phyloP scores from a whole-genome alignment of 2,888 invertebrate genomes.

The Lasioglossum villosulum region DNA sequence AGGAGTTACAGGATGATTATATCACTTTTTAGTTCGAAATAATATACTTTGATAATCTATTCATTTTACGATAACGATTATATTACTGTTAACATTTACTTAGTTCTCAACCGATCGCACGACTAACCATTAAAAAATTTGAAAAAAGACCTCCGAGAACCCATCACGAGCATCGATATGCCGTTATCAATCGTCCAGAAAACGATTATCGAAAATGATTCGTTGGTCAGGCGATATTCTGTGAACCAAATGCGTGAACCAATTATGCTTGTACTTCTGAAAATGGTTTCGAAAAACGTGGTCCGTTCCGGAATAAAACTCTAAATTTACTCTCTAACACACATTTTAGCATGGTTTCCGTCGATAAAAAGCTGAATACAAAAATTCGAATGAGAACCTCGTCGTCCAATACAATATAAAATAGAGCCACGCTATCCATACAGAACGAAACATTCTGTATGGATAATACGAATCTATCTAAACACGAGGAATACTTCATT shows the following conservation, averaged over 20 bases:
- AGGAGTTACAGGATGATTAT: slow-evolving; percentile 27
- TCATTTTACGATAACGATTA: slow-evolving; percentile 45
- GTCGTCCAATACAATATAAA: slow-evolving; percentile 1
- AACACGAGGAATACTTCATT: slow-evolving; percentile 43
- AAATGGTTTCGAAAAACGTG: slow-evolving; percentile 50
- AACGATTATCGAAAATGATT: slow-evolving; percentile 33
- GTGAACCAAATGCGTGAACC: slow-evolving; percentile 24
- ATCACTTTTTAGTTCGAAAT: slow-evolving; percentile 29
- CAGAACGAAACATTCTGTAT: neutral
- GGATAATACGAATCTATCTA: neutral
- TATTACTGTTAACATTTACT: slow-evolving; percentile 37
- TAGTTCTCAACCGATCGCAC: slow-evolving; percentile 18
- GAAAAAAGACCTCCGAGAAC: slow-evolving; percentile 39
- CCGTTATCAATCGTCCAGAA: slow-evolving; percentile 10
- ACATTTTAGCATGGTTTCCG: slow-evolving; percentile 2
- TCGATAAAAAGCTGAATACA: slow-evolving; percentile 57
- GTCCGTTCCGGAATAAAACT: slow-evolving; percentile 49
- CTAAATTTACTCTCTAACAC: slow-evolving; percentile 32
- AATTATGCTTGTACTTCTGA: slow-evolving; percentile 11
- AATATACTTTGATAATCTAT: slow-evolving; percentile 45
- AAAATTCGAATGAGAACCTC: slow-evolving; percentile 45
- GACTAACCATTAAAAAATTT: slow-evolving; percentile 48
- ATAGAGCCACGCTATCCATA: neutral
- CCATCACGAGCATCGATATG: slow-evolving; percentile 4
- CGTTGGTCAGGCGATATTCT: slow-evolving; percentile 34